Conservation (phyloP, 2,888 invertebrate species). For the Branchellion lobata region DNA sequence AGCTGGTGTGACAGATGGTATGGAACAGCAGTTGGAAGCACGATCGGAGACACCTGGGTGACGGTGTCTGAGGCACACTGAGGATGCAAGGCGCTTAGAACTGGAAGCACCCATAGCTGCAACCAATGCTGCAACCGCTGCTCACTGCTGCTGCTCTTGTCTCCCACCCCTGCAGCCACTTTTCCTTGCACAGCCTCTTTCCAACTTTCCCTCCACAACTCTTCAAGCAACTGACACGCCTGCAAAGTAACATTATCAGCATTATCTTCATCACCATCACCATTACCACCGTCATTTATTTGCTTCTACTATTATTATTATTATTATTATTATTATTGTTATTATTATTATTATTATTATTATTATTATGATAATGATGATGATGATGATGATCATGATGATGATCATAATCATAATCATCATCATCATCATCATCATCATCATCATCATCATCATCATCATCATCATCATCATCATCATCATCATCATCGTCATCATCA, state of each 20-base stretch:
- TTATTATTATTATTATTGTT: not conserved
- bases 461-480: conserved; percentile 25
- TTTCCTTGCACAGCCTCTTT: not conserved
- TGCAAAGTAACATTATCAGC: not conserved
- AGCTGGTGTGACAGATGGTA: too few relatives aligned
- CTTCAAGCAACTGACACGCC: not conserved
- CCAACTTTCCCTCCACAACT: not conserved
- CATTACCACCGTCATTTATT: too few relatives aligned
- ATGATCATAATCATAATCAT: too few relatives aligned
- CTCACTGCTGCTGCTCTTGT: not conserved
- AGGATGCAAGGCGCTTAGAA: not conserved
- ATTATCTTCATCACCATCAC: too few relatives aligned
- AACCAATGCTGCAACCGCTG: not conserved
- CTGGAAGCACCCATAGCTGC: not conserved
- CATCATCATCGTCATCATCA: conserved; percentile 16
- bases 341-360: not conserved
- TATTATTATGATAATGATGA: too few relatives aligned
- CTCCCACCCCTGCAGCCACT: not conserved
- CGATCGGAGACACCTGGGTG: too few relatives aligned
- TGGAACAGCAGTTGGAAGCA: too few relatives aligned
- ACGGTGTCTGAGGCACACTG: not conserved
- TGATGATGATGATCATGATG: too few relatives aligned
- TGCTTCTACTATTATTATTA: too few relatives aligned
- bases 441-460: not conserved
- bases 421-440: too few relatives aligned